Evolutionary conservation across 2,888 invertebrate genomes (phyloP).

Genomic region (Himalopsyche japonica): DNA sequence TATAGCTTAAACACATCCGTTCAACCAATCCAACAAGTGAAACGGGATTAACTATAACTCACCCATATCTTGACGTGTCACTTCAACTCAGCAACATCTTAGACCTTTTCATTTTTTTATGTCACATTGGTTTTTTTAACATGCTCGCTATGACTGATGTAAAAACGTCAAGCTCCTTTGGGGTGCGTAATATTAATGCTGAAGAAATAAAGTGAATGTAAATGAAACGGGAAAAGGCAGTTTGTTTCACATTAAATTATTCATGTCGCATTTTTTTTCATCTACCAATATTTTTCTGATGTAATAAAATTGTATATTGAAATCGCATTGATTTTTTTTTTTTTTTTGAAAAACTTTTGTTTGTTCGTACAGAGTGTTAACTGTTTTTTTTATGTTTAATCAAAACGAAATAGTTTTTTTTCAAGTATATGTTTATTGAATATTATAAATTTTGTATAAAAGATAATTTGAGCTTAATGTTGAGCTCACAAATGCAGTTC

Average conservation of each 20-base stretch:
- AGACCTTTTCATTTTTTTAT: slow-evolving; percentile 22
- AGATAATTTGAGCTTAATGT: too few species aligned
- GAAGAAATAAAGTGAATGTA: slow-evolving; percentile 15
- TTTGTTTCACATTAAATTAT: slow-evolving; percentile 11
- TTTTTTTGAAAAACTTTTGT: too few species aligned
- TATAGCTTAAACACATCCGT: background rate
- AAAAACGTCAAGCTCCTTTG: slow-evolving; percentile 14
- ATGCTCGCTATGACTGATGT: slow-evolving; percentile 22
- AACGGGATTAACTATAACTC: slow-evolving; percentile 19
- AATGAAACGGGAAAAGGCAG: background rate
- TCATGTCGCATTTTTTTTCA: background rate
- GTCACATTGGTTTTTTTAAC: slow-evolving; percentile 5
- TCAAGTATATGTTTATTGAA: too few species aligned
- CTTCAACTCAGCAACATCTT: slow-evolving; percentile 16
- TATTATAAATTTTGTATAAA: too few species aligned
- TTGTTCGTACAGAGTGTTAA: too few species aligned
- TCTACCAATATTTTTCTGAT: background rate
- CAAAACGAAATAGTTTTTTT: too few species aligned
- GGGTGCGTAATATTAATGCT: slow-evolving; percentile 15
- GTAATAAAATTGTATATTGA: too few species aligned
- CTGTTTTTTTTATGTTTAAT: too few species aligned
- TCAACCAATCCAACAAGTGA: slow-evolving; percentile 24
- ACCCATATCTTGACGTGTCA: slow-evolving; percentile 32
- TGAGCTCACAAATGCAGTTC: too few species aligned
- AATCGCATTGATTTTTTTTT: too few species aligned